phyloP scores from a whole-genome alignment of 2,797 vertebrate species.

The Halcyon badia region DNA sequence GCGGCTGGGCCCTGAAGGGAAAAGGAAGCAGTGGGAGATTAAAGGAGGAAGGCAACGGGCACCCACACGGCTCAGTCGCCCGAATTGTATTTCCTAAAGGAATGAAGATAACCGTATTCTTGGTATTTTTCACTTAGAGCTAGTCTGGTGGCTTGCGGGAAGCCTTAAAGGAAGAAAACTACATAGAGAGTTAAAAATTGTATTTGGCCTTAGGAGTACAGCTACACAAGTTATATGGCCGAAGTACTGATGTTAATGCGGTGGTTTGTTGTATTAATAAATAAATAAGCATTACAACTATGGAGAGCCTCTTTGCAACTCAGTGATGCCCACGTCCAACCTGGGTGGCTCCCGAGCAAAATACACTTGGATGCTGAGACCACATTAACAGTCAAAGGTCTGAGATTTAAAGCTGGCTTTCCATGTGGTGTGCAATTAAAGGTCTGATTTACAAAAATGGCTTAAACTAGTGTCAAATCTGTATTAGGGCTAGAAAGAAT shows the following conservation, averaged over 20 bases:
- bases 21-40: background rate
- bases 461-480: background rate
- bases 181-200: fast-evolving
- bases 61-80: fast-evolving
- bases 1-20: background rate
- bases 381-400: background rate
- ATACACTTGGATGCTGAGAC: background rate
- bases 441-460: background rate
- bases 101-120: fast-evolving
- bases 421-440: background rate
- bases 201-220: background rate
- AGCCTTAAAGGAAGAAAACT: background rate
- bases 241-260: background rate
- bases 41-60: background rate
- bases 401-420: background rate
- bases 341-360: background rate
- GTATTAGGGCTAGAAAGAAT: background rate
- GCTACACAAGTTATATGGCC: fast-evolving
- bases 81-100: background rate
- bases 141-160: background rate
- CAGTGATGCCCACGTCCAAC: background rate
- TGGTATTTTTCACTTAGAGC: background rate
- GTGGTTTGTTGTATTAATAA: background rate
- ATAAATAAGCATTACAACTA: background rate
- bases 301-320: background rate